Percentiles rank a stretch among this genome's conserved stretches.
Evolutionary conservation across 2,888 invertebrate genomes (phyloP).

Genomic region (Tenthredo notha): DNA sequence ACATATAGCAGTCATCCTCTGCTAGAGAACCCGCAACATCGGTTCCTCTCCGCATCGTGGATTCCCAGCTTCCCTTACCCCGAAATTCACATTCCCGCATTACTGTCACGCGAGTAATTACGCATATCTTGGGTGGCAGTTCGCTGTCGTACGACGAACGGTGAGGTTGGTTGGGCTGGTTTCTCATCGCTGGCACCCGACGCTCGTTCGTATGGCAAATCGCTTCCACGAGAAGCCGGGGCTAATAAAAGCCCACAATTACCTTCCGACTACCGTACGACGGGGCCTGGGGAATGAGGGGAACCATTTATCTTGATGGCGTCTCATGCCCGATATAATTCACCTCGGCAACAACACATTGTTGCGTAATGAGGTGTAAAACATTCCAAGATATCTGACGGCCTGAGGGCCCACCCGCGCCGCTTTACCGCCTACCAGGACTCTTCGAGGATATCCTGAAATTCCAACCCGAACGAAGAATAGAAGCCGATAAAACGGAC

Average conservation of each 20-base stretch:
- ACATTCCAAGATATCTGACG: slow-evolving; percentile 76
- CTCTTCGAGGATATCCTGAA: background rate
- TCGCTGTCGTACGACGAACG: slow-evolving; percentile 39
- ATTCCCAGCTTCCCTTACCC: slow-evolving; percentile 35
- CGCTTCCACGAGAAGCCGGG: slow-evolving; percentile 69
- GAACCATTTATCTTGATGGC: slow-evolving; percentile 78
- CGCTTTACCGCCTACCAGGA: slow-evolving; percentile 5
- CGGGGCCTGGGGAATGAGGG: slow-evolving; percentile 73
- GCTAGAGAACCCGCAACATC: slow-evolving; percentile 47
- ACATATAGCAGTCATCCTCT: slow-evolving; percentile 19
- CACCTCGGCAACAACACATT: slow-evolving; percentile 78
- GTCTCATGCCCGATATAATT: slow-evolving; percentile 78
- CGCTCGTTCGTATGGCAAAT: slow-evolving; percentile 52
- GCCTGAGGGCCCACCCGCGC: slow-evolving; percentile 56
- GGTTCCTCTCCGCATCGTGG: slow-evolving; percentile 46
- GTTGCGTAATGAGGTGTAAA: slow-evolving; percentile 78
- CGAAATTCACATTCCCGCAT: slow-evolving; percentile 72
- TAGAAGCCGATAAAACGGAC: background rate
- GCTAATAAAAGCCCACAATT: slow-evolving; percentile 79
- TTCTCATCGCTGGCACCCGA: background rate
- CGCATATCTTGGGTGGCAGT: slow-evolving; percentile 60
- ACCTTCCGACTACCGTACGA: slow-evolving; percentile 69
- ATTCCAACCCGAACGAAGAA: slow-evolving; percentile 7
- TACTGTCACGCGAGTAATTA: slow-evolving; percentile 77
- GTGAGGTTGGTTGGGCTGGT: slow-evolving; percentile 46